A percentile compares a stretch with the other conserved stretches of the same genome.
Evolutionary conservation across 2,797 vertebrate species (phyloP).

Genomic region (Sebastolobus alascanus): DNA sequence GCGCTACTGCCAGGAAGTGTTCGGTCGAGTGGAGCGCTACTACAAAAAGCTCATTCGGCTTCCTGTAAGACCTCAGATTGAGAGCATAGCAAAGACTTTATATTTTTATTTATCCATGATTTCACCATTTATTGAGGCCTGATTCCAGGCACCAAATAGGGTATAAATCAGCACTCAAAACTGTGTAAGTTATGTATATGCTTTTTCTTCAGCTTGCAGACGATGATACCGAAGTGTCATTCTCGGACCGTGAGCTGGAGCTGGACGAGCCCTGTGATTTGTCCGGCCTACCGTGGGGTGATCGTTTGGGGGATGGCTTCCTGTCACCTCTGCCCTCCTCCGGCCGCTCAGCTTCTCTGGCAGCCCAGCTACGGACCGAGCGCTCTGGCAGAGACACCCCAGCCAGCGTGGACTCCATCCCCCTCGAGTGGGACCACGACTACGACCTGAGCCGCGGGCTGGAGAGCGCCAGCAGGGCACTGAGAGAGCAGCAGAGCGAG

Average conservation of each 20-base stretch:
- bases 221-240: conserved; percentile 91
- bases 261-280: conserved; percentile 91
- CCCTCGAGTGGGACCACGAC: conserved; percentile 99
- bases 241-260: conserved; percentile 94
- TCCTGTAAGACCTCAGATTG: conserved; percentile 85
- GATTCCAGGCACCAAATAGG: not conserved
- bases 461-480: conserved; percentile 87
- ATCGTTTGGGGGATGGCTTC: conserved; percentile 85
- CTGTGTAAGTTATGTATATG: not conserved
- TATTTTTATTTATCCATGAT: not conserved
- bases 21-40: conserved; percentile 96
- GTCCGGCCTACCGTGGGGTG: conserved; percentile 91
- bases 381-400: conserved; percentile 95
- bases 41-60: conserved; percentile 95
- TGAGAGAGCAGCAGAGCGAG: conserved; percentile 86
- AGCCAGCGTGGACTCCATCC: conserved; percentile 97
- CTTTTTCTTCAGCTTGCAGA: conserved; percentile 88
- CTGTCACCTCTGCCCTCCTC: conserved; percentile 93
- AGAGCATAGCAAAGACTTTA: not conserved
- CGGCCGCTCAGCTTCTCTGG: conserved; percentile 91
- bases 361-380: conserved; percentile 90
- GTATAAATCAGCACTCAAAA: not conserved
- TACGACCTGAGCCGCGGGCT: conserved; percentile 93
- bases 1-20: conserved; percentile 96
- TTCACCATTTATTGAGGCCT: not conserved